These are phyloP conservation scores for Synodontis membranacea DNA, from an alignment of 2,113 vertebrate species.

Conservation along the genomic window DNA sequence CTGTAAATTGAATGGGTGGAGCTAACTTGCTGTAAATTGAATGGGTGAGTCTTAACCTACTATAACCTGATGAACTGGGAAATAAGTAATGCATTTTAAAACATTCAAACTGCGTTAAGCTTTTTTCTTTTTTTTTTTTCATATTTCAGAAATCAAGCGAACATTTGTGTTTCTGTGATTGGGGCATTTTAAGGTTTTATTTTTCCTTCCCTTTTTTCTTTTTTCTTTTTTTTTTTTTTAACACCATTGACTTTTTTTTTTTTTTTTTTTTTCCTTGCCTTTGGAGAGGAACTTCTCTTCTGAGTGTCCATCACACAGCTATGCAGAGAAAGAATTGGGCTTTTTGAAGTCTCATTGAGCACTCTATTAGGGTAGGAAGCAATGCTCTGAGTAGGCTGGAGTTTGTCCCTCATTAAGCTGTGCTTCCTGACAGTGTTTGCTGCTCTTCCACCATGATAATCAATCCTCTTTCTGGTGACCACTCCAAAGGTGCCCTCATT, in stretches of 20 bases:
- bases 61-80: background rate
- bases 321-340: conserved; percentile 32
- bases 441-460: conserved; percentile 49
- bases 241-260: background rate
- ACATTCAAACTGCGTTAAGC: background rate
- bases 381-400: conserved; percentile 32
- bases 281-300: background rate
- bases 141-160: background rate
- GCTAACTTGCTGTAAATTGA: background rate
- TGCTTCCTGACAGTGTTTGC: conserved; percentile 43
- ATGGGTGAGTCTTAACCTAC: background rate
- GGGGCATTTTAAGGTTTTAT: background rate
- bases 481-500: conserved; percentile 49
- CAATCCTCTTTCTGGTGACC: conserved; percentile 52
- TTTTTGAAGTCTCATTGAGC: conserved; percentile 48
- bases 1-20: background rate
- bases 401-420: conserved; percentile 51
- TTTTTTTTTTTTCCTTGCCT: background rate
- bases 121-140: too few relatives aligned
- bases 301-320: conserved; percentile 18
- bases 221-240: too few relatives aligned
- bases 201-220: background rate
- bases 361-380: conserved; percentile 43
- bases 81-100: background rate
- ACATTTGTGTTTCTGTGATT: background rate